Evolutionary conservation across 1,140 invertebrate genomes (phyloP).

Genomic region (Caenorhabditis briggsae): DNA sequence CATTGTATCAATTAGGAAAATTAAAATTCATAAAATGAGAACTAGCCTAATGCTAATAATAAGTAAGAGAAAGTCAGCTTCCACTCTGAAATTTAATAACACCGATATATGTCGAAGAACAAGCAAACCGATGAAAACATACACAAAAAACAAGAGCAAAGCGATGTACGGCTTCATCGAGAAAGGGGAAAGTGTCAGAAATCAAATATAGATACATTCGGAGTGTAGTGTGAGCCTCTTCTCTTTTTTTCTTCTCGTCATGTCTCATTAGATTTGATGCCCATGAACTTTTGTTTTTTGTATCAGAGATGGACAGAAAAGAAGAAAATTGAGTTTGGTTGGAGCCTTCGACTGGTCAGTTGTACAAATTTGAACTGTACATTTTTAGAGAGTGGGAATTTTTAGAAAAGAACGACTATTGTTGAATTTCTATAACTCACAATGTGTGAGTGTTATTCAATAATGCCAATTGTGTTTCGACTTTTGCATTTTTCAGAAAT

Average conservation of each 20-base stretch:
- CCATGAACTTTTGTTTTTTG: conserved; percentile 29
- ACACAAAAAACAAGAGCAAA: not conserved
- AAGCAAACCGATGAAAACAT: conserved; percentile 4
- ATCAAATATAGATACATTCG: conserved; percentile 39
- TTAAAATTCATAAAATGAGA: not conserved
- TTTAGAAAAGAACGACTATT: not conserved
- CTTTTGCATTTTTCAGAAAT: no score
- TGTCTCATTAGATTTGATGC: conserved; percentile 43
- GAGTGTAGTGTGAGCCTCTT: not conserved
- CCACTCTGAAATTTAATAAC: conserved; percentile 17
- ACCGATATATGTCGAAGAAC: not conserved
- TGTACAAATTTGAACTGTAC: not conserved
- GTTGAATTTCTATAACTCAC: no score
- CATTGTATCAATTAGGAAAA: not conserved
- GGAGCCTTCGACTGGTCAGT: not conserved
- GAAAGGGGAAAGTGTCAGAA: conserved; percentile 7
- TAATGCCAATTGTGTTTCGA: no score
- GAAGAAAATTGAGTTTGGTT: not conserved
- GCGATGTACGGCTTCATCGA: conserved; percentile 28
- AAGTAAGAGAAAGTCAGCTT: not conserved
- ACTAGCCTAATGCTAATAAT: not conserved
- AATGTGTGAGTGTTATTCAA: no score
- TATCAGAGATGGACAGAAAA: not conserved
- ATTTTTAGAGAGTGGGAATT: not conserved
- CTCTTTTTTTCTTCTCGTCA: conserved; percentile 5